These are phyloP conservation scores for Charanyca ferruginea DNA, from an alignment of 2,888 invertebrate species.

Conservation along the genomic window DNA sequence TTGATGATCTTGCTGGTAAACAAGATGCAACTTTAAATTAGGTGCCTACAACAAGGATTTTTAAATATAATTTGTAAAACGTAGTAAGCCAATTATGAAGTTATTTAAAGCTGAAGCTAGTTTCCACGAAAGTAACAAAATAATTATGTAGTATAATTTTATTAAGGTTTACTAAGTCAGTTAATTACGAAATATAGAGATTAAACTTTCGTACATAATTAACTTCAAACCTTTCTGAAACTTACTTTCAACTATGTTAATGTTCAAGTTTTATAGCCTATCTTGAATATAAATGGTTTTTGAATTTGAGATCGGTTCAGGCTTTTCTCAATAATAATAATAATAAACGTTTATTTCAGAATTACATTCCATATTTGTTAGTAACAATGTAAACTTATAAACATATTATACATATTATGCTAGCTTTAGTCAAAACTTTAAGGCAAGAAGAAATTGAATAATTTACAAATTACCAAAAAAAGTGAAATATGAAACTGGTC, in stretches of 20 bases:
- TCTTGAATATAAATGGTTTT: not conserved
- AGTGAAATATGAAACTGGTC: constrained; percentile 14
- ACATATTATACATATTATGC: no score
- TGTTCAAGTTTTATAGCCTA: constrained; percentile 2
- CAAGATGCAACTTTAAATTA: no score
- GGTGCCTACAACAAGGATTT: no score
- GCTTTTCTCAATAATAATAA: not conserved
- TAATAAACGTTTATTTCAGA: no score
- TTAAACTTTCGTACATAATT: constrained; percentile 5
- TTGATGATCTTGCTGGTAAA: not conserved
- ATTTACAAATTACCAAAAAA: not conserved
- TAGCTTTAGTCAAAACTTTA: not conserved
- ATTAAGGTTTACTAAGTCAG: not conserved
- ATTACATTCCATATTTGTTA: no score
- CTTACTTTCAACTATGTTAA: constrained; percentile 3
- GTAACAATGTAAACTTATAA: no score
- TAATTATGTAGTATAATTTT: not conserved
- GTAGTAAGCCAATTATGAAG: not conserved
- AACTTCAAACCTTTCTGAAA: constrained; percentile 13
- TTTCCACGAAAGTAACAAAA: not conserved
- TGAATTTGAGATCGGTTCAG: not conserved
- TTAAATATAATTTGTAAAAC: not conserved
- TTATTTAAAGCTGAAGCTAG: not conserved
- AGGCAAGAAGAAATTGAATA: not conserved
- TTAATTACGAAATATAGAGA: constrained; percentile 6